Evolutionary conservation across 2,113 vertebrate species (phyloP).

Genomic region (Conger conger): DNA sequence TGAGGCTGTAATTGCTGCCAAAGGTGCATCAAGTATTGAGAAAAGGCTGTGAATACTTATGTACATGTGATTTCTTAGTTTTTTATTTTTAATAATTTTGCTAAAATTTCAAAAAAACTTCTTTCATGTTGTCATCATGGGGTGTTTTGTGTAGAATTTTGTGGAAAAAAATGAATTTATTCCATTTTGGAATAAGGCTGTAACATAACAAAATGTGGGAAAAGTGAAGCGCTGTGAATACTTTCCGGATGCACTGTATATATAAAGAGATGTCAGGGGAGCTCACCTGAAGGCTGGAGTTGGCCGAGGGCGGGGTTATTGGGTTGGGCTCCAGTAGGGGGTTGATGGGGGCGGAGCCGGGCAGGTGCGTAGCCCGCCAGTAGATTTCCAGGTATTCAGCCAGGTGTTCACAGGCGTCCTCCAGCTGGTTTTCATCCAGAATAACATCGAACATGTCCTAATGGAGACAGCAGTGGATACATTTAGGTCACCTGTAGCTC

Average conservation of each 20-base stretch:
- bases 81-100: no score
- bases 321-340: slow-evolving; percentile 73
- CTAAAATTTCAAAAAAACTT: no score
- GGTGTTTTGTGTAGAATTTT: no score
- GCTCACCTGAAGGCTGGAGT: slow-evolving; percentile 85
- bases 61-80: no score
- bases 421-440: slow-evolving; percentile 94
- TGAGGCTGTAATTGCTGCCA: no score
- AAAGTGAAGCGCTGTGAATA: no score
- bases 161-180: no score
- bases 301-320: slow-evolving; percentile 79
- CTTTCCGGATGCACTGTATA: not conserved
- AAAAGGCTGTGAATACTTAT: no score
- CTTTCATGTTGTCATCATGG: no score
- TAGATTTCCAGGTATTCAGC: slow-evolving; percentile 93
- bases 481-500: rapidly evolving
- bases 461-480: not conserved
- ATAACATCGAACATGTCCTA: slow-evolving; percentile 96
- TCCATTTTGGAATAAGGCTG: no score
- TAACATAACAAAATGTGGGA: no score
- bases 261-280: not conserved
- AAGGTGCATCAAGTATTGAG: no score
- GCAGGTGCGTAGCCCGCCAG: slow-evolving; percentile 91
- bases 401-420: slow-evolving; percentile 91
- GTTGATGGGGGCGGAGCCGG: slow-evolving; percentile 69